Evolutionary conservation across 2,888 invertebrate genomes (phyloP).

Genomic region (Nephrocerus scutellatus): DNA sequence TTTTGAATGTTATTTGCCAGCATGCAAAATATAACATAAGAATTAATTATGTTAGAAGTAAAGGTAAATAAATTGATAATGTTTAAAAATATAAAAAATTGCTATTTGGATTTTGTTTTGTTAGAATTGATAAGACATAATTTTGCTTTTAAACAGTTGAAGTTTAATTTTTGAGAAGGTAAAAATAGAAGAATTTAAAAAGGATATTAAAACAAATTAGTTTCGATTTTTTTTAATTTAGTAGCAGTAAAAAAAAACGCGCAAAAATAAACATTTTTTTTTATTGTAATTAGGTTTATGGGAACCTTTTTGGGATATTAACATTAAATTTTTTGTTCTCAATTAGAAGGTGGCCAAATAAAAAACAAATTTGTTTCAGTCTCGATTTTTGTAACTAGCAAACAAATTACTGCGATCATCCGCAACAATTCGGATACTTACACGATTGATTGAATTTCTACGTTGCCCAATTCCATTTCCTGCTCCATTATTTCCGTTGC

Average conservation of each 20-base stretch:
- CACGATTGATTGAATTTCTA: constrained; percentile 47
- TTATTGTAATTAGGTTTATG: constrained; percentile 7
- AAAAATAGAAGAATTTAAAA: background rate
- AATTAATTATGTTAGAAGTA: constrained; percentile 6
- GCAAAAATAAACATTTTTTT: constrained; percentile 11
- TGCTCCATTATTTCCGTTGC: constrained; percentile 34
- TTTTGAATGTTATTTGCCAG: constrained; percentile 18
- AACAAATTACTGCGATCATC: constrained; percentile 45
- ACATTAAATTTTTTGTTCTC: constrained; percentile 19
- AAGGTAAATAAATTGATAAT: background rate
- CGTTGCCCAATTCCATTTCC: constrained; percentile 35
- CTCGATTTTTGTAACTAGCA: constrained; percentile 49
- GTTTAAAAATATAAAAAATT: no score
- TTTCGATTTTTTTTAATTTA: background rate
- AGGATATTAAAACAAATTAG: constrained; percentile 2
- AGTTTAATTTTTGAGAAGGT: constrained; percentile 2
- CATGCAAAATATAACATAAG: constrained; percentile 25
- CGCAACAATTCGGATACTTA: constrained; percentile 48
- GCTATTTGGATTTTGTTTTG: no score
- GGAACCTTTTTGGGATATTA: constrained; percentile 1
- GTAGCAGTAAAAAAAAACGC: constrained; percentile 6
- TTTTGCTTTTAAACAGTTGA: no score
- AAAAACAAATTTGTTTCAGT: constrained; percentile 29
- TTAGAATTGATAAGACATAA: no score
- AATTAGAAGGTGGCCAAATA: constrained; percentile 27